Percentiles rank a stretch among this genome's conserved stretches.
Evolutionary conservation across 2,797 vertebrate species (phyloP).

Genomic region (Peromyscus aztecus): DNA sequence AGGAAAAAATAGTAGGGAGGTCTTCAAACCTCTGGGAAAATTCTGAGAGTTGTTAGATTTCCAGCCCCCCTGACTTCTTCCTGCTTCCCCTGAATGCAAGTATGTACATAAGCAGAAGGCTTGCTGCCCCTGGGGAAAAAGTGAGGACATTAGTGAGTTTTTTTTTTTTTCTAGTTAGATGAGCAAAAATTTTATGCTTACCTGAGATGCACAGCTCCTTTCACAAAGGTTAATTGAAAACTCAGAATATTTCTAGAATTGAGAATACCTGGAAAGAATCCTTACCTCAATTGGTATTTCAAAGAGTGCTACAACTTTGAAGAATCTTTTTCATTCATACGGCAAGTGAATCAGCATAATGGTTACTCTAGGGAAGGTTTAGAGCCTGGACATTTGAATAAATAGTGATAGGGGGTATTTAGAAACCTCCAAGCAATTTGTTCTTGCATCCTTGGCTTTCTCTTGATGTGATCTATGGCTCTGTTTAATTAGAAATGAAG

Average conservation of each 20-base stretch:
- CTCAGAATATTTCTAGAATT: background rate
- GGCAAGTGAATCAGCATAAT: background rate
- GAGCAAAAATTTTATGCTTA: background rate
- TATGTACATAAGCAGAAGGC: background rate
- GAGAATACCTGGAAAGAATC: background rate
- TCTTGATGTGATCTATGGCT: background rate
- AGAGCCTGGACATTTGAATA: background rate
- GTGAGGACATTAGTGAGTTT: background rate
- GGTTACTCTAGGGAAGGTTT: background rate
- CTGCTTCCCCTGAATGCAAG: background rate
- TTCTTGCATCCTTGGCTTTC: background rate
- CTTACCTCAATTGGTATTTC: background rate
- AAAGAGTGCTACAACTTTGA: background rate
- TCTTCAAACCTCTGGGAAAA: background rate
- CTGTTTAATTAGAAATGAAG: background rate
- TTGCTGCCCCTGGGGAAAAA: background rate
- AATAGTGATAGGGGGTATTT: background rate
- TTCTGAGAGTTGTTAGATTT: constrained; percentile 38
- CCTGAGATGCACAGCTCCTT: background rate
- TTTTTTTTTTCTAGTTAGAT: background rate
- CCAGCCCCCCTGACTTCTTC: background rate
- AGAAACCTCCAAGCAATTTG: background rate
- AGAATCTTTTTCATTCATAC: background rate
- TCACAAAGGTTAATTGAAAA: constrained; percentile 7
- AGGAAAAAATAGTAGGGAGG: background rate